A percentile compares a stretch with the other conserved stretches of the same genome.
Evolutionary conservation across 2,797 vertebrate genomes (phyloP).

Genomic region (Octomys mimax): DNA sequence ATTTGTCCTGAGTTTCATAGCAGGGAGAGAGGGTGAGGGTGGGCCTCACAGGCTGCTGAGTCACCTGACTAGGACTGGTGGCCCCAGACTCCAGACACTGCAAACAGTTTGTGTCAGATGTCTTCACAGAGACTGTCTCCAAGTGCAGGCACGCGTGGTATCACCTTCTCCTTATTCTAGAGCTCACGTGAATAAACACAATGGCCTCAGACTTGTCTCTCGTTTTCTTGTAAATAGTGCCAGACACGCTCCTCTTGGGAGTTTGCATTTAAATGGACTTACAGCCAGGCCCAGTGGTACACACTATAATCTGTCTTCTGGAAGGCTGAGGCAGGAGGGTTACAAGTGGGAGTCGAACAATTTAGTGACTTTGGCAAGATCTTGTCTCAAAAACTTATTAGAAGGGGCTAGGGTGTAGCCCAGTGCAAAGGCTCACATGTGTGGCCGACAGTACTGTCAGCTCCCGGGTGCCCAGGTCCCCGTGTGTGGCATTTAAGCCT

Average conservation of each 20-base stretch:
- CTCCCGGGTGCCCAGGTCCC: background rate
- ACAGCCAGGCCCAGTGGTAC: background rate
- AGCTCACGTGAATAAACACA: accelerated
- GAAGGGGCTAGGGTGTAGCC: background rate
- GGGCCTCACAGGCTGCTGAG: accelerated
- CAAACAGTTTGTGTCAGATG: background rate
- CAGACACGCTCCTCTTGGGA: accelerated
- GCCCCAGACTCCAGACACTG: background rate
- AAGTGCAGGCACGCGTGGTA: accelerated
- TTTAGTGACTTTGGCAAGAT: background rate
- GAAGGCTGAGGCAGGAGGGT: background rate
- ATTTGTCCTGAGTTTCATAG: background rate
- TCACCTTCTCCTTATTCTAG: accelerated
- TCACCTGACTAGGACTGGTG: accelerated
- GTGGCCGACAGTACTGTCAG: background rate
- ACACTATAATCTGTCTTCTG: accelerated
- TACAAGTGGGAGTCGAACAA: accelerated
- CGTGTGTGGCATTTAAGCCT: background rate
- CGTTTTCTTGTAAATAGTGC: too few relatives aligned
- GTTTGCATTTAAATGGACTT: background rate
- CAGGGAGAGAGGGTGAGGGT: accelerated
- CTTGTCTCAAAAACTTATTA: background rate
- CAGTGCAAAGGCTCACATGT: background rate
- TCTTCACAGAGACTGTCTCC: background rate
- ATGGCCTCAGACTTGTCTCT: accelerated